Evolutionary conservation across 1,140 invertebrate genomes (phyloP).

Genomic region (Nylanderia fulva): DNA sequence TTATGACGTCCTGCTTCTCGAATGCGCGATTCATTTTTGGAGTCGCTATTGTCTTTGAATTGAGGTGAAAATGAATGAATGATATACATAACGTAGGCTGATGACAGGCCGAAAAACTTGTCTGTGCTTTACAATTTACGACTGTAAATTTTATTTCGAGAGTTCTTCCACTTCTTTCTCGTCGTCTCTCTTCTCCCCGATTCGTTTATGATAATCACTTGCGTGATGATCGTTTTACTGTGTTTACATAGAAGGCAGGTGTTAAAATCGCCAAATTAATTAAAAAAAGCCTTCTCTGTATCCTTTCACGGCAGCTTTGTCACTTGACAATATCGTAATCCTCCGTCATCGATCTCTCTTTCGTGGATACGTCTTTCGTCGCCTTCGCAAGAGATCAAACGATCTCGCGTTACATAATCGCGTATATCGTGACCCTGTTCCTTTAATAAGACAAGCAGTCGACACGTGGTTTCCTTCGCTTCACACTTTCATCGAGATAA

Average conservation of each 20-base stretch:
- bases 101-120: slow-evolving; percentile 19
- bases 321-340: not conserved
- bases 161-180: not conserved
- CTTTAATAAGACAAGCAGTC: slow-evolving; percentile 20
- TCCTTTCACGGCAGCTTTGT: slow-evolving; percentile 16
- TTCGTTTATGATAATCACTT: slow-evolving; percentile 65
- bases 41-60: not conserved
- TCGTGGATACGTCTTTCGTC: not conserved
- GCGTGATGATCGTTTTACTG: slow-evolving; percentile 38
- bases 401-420: slow-evolving; percentile 45
- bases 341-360: slow-evolving; percentile 31
- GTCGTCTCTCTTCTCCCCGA: not conserved
- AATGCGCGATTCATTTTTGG: not conserved
- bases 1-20: not conserved
- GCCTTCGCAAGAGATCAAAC: slow-evolving; percentile 1
- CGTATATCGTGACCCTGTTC: slow-evolving; percentile 60
- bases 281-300: not conserved
- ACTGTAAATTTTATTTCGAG: slow-evolving; percentile 66
- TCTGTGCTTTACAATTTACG: slow-evolving; percentile 35
- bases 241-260: slow-evolving; percentile 19
- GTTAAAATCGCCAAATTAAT: slow-evolving; percentile 36
- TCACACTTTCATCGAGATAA: slow-evolving; percentile 6
- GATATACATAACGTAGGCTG: slow-evolving; percentile 43
- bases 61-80: slow-evolving; percentile 61
- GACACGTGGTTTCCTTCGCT: not conserved